phyloP scores from a whole-genome alignment of 2,888 invertebrate genomes.

The Hyles lineata region DNA sequence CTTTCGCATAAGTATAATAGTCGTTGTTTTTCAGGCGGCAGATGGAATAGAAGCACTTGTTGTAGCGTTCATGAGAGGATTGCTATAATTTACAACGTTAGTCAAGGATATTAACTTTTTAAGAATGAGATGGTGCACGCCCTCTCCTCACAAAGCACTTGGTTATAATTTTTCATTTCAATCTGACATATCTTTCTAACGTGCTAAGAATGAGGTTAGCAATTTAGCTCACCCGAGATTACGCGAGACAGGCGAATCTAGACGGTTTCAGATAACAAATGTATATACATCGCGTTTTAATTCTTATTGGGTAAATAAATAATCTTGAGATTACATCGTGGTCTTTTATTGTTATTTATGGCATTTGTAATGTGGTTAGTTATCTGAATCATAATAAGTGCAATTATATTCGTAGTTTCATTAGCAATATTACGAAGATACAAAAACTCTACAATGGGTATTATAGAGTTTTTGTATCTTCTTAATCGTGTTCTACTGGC shows the following conservation, averaged over 20 bases:
- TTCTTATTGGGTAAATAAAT: conserved; percentile 1
- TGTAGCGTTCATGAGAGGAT: conserved; percentile 54
- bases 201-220: conserved; percentile 3
- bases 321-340: neutral
- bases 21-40: conserved; percentile 51
- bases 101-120: neutral
- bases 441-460: no score
- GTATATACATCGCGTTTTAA: conserved; percentile 17
- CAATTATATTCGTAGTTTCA: neutral
- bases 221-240: conserved; percentile 16
- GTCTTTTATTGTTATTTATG: neutral
- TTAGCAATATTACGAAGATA: no score
- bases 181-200: conserved; percentile 12
- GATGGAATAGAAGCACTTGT: conserved; percentile 60
- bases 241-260: conserved; percentile 7
- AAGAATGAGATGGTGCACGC: neutral
- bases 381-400: no score
- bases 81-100: conserved; percentile 46
- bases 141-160: neutral
- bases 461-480: no score
- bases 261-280: neutral
- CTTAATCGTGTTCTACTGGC: no score
- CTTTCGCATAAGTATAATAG: no score
- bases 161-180: conserved; percentile 17
- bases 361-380: neutral